Percentiles rank a stretch among this genome's conserved stretches.
These are phyloP conservation scores for Diglossa cyanea DNA, from an alignment of 2,797 vertebrate species.

Conservation along the genomic window DNA sequence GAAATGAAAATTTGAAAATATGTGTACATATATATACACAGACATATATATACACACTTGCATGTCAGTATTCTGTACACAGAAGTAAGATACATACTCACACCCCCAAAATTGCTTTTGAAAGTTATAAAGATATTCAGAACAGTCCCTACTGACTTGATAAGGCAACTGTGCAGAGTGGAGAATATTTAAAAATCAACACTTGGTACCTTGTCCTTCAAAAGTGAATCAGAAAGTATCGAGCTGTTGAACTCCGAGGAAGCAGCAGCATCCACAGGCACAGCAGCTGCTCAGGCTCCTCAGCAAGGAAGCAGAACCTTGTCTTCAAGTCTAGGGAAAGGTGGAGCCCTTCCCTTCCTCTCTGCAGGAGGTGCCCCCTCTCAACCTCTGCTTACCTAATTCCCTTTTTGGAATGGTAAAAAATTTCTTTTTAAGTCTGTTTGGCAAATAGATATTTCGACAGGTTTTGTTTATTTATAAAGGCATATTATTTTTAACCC, in stretches of 20 bases:
- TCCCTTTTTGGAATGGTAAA: background rate
- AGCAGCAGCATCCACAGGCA: background rate
- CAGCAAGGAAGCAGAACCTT: background rate
- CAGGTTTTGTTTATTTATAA: slow-evolving; percentile 37
- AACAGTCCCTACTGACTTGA: background rate
- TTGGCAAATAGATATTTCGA: background rate
- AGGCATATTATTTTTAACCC: slow-evolving; percentile 44
- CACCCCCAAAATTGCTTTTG: background rate
- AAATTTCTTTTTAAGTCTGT: background rate
- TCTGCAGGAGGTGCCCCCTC: background rate
- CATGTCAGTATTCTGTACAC: slow-evolving; percentile 1
- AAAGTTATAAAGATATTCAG: background rate
- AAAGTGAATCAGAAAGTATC: background rate
- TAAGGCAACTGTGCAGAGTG: slow-evolving; percentile 45
- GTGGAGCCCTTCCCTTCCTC: background rate
- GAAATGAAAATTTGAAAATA: background rate
- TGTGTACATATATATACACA: background rate
- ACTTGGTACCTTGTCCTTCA: slow-evolving; percentile 9
- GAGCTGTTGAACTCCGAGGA: background rate
- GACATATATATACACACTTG: background rate
- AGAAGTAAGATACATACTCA: background rate
- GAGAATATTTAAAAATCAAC: background rate
- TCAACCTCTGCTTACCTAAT: background rate
- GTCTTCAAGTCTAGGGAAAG: accelerated
- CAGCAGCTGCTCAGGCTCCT: background rate